Evolutionary conservation across 2,113 vertebrate genomes (phyloP), one percentile per base, ranked within the genome.

Genomic region (Gadus chalcogrammus): DNA sequence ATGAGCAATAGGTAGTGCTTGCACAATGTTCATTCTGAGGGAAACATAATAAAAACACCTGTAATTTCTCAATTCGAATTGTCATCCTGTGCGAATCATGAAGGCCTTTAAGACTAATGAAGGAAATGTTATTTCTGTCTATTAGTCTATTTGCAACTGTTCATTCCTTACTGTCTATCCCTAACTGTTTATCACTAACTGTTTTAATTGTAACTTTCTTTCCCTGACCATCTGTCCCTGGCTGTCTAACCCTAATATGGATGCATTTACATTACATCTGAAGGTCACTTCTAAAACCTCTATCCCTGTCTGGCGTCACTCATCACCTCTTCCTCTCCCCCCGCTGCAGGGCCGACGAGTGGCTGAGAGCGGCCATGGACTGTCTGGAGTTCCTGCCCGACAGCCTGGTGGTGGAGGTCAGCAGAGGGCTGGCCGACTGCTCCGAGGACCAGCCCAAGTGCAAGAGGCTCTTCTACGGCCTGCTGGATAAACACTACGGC

Each of bases 361-460:
- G 97, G 98, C 89, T 98, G 70, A 95, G 94, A 0, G 93, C 94
- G 55, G 96, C 96, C 0, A 91, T 95, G 55, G 95, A 98, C 86
- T 97, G 97, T 79, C 84, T 99, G 59, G 98, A 99, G 53, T 97
- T 95, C 71, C 92, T 99, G 69, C 96, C 98, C 0, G 96, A 98
- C 84, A 89, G 92, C 1, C 85, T 91, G 82, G 97, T 99, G 77
- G 95, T 98, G 71, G 95, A 97, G 74, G 91, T 98, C 35, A 98
- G 96, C 80, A 91, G 95, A 78, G 95, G 90, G 72, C 83, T 99
- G 80, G 93, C 94, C 4, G 88, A 89, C 28, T 90, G 93, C 17
- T 85, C 92, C 0, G 90, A 92, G 0, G 92, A 95, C 78, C 89
- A 89, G 65, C 80, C 87, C 0, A 65, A 85, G 17, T 94, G 94